phyloP scores from a whole-genome alignment of 2,888 invertebrate genomes.

The Cryptocheilus praepositus region DNA sequence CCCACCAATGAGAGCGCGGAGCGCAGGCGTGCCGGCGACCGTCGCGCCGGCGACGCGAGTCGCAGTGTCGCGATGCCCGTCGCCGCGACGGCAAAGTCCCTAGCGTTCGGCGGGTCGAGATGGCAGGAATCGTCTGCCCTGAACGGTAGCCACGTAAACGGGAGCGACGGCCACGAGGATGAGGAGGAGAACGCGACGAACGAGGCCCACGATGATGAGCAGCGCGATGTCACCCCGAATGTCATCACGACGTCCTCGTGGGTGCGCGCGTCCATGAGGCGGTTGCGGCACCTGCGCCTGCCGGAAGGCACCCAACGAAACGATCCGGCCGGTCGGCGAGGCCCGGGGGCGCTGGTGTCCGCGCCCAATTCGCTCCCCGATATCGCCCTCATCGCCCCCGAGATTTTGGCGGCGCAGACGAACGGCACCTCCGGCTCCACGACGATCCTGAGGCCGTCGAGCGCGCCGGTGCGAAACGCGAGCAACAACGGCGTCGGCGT shows the following conservation, averaged over 20 bases:
- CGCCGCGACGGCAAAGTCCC: constrained; percentile 67
- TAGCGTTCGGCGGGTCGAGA: constrained; percentile 34
- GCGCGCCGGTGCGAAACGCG: constrained; percentile 56
- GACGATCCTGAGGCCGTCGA: constrained; percentile 61
- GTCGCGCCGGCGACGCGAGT: constrained; percentile 54
- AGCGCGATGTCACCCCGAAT: constrained; percentile 26
- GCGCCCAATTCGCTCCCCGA: constrained; percentile 68
- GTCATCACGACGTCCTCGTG: constrained; percentile 71
- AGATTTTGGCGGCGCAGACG: constrained; percentile 69
- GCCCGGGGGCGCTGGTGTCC: constrained; percentile 34
- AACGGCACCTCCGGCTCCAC: constrained; percentile 59
- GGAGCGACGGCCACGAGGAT: constrained; percentile 22
- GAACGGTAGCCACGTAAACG: background rate
- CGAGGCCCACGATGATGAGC: constrained; percentile 62
- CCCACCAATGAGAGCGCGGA: constrained; percentile 45
- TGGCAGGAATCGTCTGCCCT: constrained; percentile 22
- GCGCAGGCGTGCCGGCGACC: constrained; percentile 60
- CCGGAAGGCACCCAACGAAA: constrained; percentile 64
- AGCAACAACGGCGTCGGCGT: constrained; percentile 15
- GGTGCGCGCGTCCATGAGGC: constrained; percentile 78
- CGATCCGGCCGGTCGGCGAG: constrained; percentile 26
- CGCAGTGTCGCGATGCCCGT: constrained; percentile 73
- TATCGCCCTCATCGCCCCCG: constrained; percentile 69
- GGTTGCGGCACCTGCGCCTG: constrained; percentile 76
- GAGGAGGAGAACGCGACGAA: constrained; percentile 67